Evolutionary conservation across 2,888 invertebrate genomes (phyloP), one percentile per base, ranked within the genome.

Genomic region (Mantis religiosa): DNA sequence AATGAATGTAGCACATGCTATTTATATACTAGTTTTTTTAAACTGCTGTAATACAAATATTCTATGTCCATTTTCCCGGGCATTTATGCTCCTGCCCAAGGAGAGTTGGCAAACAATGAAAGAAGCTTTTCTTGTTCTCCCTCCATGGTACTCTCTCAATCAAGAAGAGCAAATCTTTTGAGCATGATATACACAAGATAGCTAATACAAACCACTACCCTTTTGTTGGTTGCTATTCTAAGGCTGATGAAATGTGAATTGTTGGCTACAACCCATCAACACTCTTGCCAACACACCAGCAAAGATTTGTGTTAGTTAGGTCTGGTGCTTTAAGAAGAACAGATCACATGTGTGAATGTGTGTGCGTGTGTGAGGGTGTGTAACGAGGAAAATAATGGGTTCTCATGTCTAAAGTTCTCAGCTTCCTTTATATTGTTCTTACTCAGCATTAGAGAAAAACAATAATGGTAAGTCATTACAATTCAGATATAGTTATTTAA

Each of bases 61-160:
- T 47, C 87, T 83, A 34, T 86, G 84, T 81, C 88, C 86, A 54
- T 88, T 84, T 83, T 88, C 88, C 85, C 82, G 25, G 84, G 88
- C 83, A 88, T 89, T 89, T 81, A 88, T 89, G 85, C 47, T 85
- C 88, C 85, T 82, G 82, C 84, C 88, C 88, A 85, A 84, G 82
- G 87, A 82, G 41, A 89, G 85, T 89, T 90, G 90, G 89, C 90
- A 90, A 88, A 86, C 88, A 82, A 71, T 90, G 88, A 90, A 90
- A 88, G 88, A 71, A 88, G 25, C 85, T 88, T 34, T 87, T 90
- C 89, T 88, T 86, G 41, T 87, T 82, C 34, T 85, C 82, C 27
- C 82, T 87, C 34, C 87, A 87, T 87, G 27, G 82, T 41, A 87
- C 82, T 30, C 30, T 27, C 87, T 28, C 28, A n/a, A 82, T 82